Percentiles rank a stretch among this genome's conserved stretches.
phyloP scores from a whole-genome alignment of 2,113 vertebrate genomes.

The Erythrocercus mccallii region DNA sequence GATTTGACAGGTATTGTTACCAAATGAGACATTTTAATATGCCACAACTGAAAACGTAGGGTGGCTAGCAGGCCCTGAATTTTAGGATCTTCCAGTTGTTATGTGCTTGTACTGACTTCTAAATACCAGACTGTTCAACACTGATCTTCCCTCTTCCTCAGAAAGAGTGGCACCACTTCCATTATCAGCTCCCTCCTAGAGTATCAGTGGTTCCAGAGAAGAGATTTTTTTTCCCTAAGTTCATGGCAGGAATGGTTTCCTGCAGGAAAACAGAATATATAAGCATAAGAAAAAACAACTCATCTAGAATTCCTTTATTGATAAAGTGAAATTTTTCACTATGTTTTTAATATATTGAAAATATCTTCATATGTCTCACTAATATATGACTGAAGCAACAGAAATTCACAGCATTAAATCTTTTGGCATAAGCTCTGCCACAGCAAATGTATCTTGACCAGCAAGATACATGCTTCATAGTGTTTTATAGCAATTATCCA shows the following conservation, averaged over 20 bases:
- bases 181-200: not conserved
- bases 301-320: not conserved
- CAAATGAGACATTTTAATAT: not conserved
- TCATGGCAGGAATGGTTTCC: not conserved
- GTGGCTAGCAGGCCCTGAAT: not conserved
- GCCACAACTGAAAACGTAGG: not conserved
- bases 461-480: not conserved
- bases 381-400: not conserved
- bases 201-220: not conserved
- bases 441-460: not conserved
- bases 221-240: not conserved
- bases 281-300: not conserved
- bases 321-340: not conserved
- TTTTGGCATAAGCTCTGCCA: not conserved
- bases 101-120: not conserved
- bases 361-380: not conserved
- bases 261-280: not conserved
- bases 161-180: not conserved
- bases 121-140: not conserved
- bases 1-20: not conserved
- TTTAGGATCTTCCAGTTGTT: not conserved
- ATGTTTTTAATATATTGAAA: not conserved
- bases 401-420: not conserved
- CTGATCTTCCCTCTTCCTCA: not conserved
- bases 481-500: not conserved